phyloP scores from a whole-genome alignment of 1,140 invertebrate genomes.

The silkworm (Bombyx mori) region ASM3026992v2 NC_085128.1:5446001-5446500 shows the following conservation, averaged over 20 bases:
- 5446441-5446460: too few relatives aligned
- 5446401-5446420: not conserved
- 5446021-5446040: too few relatives aligned
- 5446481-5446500: too few relatives aligned
- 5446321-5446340: slow-evolving; percentile 48
- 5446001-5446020: too few relatives aligned
- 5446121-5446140: too few relatives aligned
- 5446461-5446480: too few relatives aligned
- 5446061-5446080: too few relatives aligned
- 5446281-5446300: slow-evolving; percentile 56
- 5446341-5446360: slow-evolving; percentile 52
- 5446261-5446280: slow-evolving; percentile 47
- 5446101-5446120: too few relatives aligned
- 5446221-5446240: slow-evolving; percentile 57
- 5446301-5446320: slow-evolving; percentile 44
- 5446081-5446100: too few relatives aligned
- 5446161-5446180: not conserved
- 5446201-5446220: slow-evolving; percentile 74
- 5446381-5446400: not conserved
- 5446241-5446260: slow-evolving; percentile 58
- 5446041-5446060: too few relatives aligned
- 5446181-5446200: slow-evolving; percentile 64
- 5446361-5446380: slow-evolving; percentile 45
- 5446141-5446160: too few relatives aligned
- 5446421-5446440: too few relatives aligned